Evolutionary conservation across 2,888 invertebrate genomes (phyloP).

Genomic region (Meteorus colon): DNA sequence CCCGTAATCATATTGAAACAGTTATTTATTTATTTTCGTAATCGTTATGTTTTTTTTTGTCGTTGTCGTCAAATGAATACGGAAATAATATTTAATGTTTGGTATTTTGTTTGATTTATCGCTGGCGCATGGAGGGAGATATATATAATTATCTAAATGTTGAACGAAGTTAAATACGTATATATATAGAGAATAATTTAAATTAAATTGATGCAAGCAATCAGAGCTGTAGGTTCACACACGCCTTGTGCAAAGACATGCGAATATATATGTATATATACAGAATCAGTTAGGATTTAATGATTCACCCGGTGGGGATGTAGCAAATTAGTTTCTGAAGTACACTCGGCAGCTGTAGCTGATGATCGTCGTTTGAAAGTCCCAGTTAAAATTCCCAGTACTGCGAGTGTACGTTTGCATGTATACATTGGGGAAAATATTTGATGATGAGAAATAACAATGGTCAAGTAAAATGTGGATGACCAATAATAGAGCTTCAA

Average conservation of each 20-base stretch:
- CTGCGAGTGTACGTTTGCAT: background rate
- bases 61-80: background rate
- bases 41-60: background rate
- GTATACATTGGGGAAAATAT: background rate
- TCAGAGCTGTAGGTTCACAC: background rate
- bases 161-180: background rate
- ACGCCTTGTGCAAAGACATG: conserved; percentile 9
- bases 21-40: background rate
- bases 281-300: conserved; percentile 40
- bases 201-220: conserved; percentile 29
- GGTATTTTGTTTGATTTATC: background rate
- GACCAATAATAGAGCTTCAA: background rate
- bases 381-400: conserved; percentile 34
- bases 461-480: background rate
- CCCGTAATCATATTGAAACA: background rate
- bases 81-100: background rate
- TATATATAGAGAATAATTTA: conserved; percentile 11
- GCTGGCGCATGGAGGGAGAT: background rate
- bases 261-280: background rate
- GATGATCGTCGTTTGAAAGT: conserved; percentile 24
- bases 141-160: conserved; percentile 6
- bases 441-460: background rate
- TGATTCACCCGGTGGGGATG: conserved; percentile 35
- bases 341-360: conserved; percentile 39
- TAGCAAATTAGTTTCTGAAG: conserved; percentile 44